Conservation (phyloP, 92 coral and sea anemone species). For the Bergia puertoricense region DNA sequence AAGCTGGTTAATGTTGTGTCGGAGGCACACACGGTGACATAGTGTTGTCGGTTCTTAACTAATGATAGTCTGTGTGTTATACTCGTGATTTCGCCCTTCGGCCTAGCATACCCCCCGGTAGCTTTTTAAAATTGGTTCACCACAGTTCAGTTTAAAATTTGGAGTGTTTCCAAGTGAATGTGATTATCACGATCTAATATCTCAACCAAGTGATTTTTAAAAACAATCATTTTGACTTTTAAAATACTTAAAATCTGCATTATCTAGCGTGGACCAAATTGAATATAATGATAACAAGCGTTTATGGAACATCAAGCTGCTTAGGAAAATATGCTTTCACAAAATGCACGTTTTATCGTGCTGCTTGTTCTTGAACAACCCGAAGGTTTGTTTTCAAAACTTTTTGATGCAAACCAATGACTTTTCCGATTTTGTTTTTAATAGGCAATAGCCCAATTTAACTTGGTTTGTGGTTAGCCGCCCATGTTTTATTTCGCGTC, state of each 20-base stretch:
- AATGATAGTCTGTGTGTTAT: neutral
- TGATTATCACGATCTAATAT: neutral
- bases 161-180: conserved; percentile 8
- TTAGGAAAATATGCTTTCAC: neutral
- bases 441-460: conserved; percentile 13
- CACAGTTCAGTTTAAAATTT: neutral
- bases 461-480: conserved; percentile 2
- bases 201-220: neutral
- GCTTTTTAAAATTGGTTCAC: neutral
- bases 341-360: conserved; percentile 1
- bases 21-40: neutral
- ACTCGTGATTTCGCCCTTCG: neutral
- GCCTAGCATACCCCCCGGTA: neutral
- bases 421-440: neutral
- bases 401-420: neutral
- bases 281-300: neutral
- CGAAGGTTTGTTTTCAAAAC: conserved; percentile 25
- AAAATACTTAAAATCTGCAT: neutral
- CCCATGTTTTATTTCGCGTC: neutral
- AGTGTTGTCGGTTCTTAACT: neutral
- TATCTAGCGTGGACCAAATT: neutral
- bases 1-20: neutral
- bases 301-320: neutral
- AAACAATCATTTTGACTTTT: neutral
- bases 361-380: neutral